These are phyloP conservation scores for Tachycineta bicolor DNA, from an alignment of 2,113 vertebrate genomes.

Conservation along the genomic window DNA sequence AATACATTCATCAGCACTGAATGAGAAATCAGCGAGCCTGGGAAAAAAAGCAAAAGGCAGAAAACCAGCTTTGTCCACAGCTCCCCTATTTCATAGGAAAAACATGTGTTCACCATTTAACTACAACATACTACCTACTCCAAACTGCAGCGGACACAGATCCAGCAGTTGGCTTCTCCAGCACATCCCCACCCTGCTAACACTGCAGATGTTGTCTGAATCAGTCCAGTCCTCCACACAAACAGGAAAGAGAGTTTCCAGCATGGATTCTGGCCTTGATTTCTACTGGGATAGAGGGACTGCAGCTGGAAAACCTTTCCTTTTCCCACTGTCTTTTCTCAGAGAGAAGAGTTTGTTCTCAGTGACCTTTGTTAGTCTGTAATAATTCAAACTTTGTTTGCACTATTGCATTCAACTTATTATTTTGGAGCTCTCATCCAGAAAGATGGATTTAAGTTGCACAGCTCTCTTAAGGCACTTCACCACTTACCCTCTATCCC, in stretches of 20 bases:
- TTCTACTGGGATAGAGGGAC: not conserved
- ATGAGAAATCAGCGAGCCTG: not conserved
- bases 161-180: constrained; percentile 8
- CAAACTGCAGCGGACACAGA: not conserved
- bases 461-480: constrained; percentile 3
- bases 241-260: not conserved
- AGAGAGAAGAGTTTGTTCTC: constrained; percentile 6
- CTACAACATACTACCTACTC: not conserved
- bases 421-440: constrained; percentile 54
- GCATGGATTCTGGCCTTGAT: not conserved
- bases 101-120: not conserved
- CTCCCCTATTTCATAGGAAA: not conserved
- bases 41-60: not conserved
- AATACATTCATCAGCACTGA: not conserved
- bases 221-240: not conserved
- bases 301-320: constrained; percentile 30
- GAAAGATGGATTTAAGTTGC: constrained; percentile 45
- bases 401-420: not conserved
- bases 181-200: not conserved
- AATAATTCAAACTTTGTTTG: constrained; percentile 21
- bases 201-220: constrained; percentile 4
- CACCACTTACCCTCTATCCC: not conserved
- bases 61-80: not conserved
- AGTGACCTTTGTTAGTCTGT: constrained; percentile 11
- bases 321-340: constrained; percentile 22